Conservation (phyloP, 2,797 vertebrate genomes). For the Oreochromis grahami region DNA sequence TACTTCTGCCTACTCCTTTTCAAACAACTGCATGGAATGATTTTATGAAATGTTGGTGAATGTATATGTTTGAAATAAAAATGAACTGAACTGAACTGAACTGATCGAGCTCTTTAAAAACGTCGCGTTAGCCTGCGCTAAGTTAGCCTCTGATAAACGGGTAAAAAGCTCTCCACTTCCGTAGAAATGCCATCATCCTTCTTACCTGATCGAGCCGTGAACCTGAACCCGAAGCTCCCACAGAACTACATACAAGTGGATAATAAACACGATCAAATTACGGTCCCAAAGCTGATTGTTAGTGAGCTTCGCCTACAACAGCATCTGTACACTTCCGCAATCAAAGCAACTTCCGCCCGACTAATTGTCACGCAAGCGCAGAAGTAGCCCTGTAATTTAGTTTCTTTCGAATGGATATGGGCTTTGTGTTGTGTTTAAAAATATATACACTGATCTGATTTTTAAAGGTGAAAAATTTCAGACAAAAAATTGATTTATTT, state of each 20-base stretch:
- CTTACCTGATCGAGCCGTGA: constrained; percentile 46
- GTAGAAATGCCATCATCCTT: too few species aligned
- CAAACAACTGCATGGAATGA: too few species aligned
- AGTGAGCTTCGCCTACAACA: constrained; percentile 9
- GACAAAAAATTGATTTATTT: accelerated
- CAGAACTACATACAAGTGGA: constrained; percentile 26
- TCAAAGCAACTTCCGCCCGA: constrained; percentile 46
- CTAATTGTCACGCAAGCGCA: neutral
- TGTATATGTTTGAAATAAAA: too few species aligned
- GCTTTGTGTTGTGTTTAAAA: neutral
- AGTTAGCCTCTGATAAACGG: constrained; percentile 6
- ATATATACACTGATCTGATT: neutral
- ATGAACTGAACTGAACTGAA: neutral
- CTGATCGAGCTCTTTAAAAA: neutral
- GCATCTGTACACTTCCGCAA: constrained; percentile 60
- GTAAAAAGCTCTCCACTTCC: neutral
- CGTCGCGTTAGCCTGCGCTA: constrained; percentile 28
- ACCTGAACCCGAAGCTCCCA: neutral
- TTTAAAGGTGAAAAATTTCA: neutral
- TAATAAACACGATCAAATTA: neutral
- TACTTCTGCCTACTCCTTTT: too few species aligned
- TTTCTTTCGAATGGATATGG: neutral
- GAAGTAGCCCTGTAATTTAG: neutral
- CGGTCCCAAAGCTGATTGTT: neutral
- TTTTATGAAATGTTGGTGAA: too few species aligned